Evolutionary conservation across 2,888 invertebrate genomes (phyloP).

Genomic region (Athrips mouffetella): DNA sequence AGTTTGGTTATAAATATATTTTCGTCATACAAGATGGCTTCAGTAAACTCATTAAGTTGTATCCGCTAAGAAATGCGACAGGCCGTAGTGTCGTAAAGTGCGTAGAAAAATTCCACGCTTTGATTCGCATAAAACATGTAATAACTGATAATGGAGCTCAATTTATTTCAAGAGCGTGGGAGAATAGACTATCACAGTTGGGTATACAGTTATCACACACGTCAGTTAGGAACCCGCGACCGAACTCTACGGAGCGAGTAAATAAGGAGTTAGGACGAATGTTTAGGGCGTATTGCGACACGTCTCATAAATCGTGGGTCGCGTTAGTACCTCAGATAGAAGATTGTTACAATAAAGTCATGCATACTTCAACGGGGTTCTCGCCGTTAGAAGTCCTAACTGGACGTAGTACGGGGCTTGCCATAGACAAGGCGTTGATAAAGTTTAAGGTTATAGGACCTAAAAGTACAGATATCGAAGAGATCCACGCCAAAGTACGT

Average conservation of each 20-base stretch:
- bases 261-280: conserved; percentile 15
- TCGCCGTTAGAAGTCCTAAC: conserved; percentile 1
- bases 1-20: not conserved
- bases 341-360: conserved; percentile 2
- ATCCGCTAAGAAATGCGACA: not conserved
- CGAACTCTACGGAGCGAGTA: conserved; percentile 16
- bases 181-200: not conserved
- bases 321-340: not conserved
- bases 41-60: conserved; percentile 3
- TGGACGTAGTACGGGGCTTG: not conserved
- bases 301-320: conserved; percentile 3
- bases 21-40: conserved; percentile 4
- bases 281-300: conserved; percentile 8
- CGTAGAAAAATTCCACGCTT: not conserved
- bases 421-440: not conserved
- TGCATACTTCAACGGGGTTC: not conserved
- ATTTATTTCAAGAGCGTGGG: not conserved
- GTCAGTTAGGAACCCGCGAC: conserved; percentile 4
- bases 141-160: conserved; percentile 1
- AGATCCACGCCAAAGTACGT: not conserved
- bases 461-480: not conserved
- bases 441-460: not conserved
- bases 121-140: not conserved
- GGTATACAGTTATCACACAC: not conserved
- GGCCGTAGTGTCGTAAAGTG: not conserved